These are phyloP conservation scores for Cheilosia variabilis DNA, from an alignment of 2,888 invertebrate species.

Conservation along the genomic window DNA sequence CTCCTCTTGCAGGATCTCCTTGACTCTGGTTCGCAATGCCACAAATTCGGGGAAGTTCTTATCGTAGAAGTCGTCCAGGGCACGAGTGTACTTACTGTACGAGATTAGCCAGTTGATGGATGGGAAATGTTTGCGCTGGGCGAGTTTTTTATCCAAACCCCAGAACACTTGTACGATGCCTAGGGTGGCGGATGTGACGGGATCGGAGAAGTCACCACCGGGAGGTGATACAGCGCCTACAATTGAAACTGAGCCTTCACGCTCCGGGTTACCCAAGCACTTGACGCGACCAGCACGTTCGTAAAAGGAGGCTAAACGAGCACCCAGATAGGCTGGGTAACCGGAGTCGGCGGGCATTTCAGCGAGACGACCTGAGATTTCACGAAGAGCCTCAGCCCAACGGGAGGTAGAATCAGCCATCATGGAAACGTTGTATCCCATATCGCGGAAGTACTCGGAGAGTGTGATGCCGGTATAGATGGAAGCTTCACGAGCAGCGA, in stretches of 20 bases:
- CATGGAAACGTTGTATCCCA: conserved; percentile 99
- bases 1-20: conserved; percentile 98
- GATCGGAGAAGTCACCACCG: conserved; percentile 99
- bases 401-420: conserved; percentile 99
- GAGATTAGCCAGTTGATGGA: conserved; percentile 99
- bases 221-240: conserved; percentile 99
- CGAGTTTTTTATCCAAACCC: conserved; percentile 99
- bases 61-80: conserved; percentile 99
- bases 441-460: conserved; percentile 99
- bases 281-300: conserved; percentile 99
- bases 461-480: conserved; percentile 99
- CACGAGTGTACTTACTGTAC: conserved; percentile 98
- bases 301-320: conserved; percentile 99
- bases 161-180: conserved; percentile 99
- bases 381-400: conserved; percentile 99
- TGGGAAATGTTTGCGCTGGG: conserved; percentile 99
- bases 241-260: conserved; percentile 99
- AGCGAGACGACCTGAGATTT: conserved; percentile 97
- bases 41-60: conserved; percentile 99
- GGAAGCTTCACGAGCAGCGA: conserved; percentile 99
- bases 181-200: conserved; percentile 99
- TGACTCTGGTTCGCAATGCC: conserved; percentile 95
- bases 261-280: conserved; percentile 97
- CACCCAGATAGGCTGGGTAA: conserved; percentile 99
- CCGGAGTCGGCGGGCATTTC: conserved; percentile 99